A percentile compares a stretch with the other conserved stretches of the same genome.
Evolutionary conservation across 1,140 invertebrate species (phyloP).

Genomic region (Maniola jurtina): DNA sequence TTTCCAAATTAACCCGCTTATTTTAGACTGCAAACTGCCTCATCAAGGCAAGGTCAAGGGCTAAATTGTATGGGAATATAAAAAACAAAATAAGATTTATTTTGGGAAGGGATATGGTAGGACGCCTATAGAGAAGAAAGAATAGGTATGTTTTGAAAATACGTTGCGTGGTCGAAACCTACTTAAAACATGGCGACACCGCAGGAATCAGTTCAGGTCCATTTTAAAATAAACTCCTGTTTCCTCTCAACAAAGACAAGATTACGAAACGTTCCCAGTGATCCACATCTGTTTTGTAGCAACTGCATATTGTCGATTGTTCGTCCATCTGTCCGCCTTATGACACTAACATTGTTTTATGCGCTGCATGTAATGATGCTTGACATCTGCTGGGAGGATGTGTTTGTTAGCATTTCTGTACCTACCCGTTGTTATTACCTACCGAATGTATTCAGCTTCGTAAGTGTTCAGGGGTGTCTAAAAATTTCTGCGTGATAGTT

Average conservation of each 20-base stretch:
- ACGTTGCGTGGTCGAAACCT: no score
- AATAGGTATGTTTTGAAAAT: no score
- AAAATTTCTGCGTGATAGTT: no score
- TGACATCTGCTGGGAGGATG: slow-evolving; percentile 41
- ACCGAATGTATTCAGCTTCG: no score
- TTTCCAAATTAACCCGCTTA: no score
- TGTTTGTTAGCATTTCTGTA: slow-evolving; percentile 14
- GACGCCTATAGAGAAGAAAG: no score
- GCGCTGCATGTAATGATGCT: slow-evolving; percentile 25
- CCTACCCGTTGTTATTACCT: neutral
- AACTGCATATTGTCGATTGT: slow-evolving; percentile 30
- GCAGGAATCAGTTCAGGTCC: neutral
- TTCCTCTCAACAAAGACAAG: slow-evolving; percentile 4
- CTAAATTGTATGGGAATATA: no score
- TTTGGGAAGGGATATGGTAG: no score
- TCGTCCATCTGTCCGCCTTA: slow-evolving; percentile 45
- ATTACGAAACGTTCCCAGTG: slow-evolving; percentile 10
- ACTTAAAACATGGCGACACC: neutral
- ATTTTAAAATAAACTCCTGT: neutral
- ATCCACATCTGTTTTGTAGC: slow-evolving; percentile 33
- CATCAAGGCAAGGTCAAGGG: no score
- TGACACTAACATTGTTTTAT: slow-evolving; percentile 45
- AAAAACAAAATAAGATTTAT: no score
- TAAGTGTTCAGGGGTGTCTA: no score
- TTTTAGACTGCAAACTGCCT: no score